These are phyloP conservation scores for Arnoldichthys spilopterus DNA, from an alignment of 2,797 vertebrate species.

Conservation along the genomic window DNA sequence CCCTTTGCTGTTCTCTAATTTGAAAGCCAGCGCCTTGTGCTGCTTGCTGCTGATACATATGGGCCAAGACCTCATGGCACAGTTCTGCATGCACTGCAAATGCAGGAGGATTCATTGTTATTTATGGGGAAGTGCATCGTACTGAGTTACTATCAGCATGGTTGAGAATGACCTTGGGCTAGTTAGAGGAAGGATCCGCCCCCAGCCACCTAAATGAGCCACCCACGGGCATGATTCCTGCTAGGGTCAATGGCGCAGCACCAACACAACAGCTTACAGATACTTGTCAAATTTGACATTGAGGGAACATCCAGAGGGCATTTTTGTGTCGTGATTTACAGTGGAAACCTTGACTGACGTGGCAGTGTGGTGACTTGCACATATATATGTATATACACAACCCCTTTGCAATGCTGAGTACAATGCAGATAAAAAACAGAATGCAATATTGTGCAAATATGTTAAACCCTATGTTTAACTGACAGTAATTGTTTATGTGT, in stretches of 20 bases:
- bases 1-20: conserved; percentile 48
- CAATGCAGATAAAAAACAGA: too few relatives aligned
- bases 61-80: conserved; percentile 8
- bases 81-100: conserved; percentile 9
- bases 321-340: neutral
- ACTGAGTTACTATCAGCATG: conserved; percentile 11
- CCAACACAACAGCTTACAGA: conserved; percentile 25
- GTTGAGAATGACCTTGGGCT: conserved; percentile 42
- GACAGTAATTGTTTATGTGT: too few relatives aligned
- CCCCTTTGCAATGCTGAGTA: too few relatives aligned
- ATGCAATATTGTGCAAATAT: too few relatives aligned
- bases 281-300: conserved; percentile 26
- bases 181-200: conserved; percentile 7
- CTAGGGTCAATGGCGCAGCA: neutral
- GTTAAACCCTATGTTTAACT: too few relatives aligned
- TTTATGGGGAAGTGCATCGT: conserved; percentile 43
- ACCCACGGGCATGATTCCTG: neutral
- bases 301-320: neutral
- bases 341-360: neutral
- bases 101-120: conserved; percentile 21
- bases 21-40: conserved; percentile 29
- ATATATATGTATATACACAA: too few relatives aligned
- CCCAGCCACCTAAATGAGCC: neutral
- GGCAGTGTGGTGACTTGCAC: too few relatives aligned
- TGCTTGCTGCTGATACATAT: conserved; percentile 18